Base-by-base conservation (phyloP, 1,140 invertebrate genomes). In the Muscidifurax raptorellus region DNA sequence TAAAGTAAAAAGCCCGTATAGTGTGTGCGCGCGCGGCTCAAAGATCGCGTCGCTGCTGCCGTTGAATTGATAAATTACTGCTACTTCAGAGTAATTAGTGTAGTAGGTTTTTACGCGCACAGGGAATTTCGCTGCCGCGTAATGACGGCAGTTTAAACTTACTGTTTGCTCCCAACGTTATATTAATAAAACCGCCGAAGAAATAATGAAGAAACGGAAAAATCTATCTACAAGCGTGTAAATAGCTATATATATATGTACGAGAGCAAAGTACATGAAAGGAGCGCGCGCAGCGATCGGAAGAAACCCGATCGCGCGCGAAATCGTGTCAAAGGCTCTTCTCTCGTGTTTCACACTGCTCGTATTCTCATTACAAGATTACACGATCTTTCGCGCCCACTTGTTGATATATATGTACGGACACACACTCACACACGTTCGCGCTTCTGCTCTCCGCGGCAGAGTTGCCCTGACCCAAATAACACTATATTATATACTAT, bases 371-470 rank as follows among this genome's bases (percentile, higher is more conserved):
- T 84, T 84, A 80, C 77, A 40, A 72, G 77, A 84, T 84, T 84
- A 80, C 83, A 84, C 67, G 83, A 84, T 80, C 83, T 84, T 84
- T 84, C 74, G 83, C 83, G 77, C 83, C 77, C 71, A 75, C 78
- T 67, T 66, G 83, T 79, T 80, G 67, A 84, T 44, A 25, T 28
- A 32, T 28, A 15, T 71, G 22, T n/a, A 32, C 13, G 66, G 22
- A 74, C 18, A 67, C 6, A 22, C 12, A 10, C n/a, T n/a, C 59
- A n/a, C 18, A 27, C 27, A 18, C 30, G n/a, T n/a, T n/a, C n/a
- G 4, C 30, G 13, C 25, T 30, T 15, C 27, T 47, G 30, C 28
- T 72, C 27, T 22, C 69, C 5, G n/a, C 2, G n/a, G n/a, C 22
- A 30, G 27, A 69, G 52, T 83, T 66, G 76, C 83, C 83, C 27